phyloP scores from a whole-genome alignment of 1,140 invertebrate species.

The Scaptomyza montana region DNA sequence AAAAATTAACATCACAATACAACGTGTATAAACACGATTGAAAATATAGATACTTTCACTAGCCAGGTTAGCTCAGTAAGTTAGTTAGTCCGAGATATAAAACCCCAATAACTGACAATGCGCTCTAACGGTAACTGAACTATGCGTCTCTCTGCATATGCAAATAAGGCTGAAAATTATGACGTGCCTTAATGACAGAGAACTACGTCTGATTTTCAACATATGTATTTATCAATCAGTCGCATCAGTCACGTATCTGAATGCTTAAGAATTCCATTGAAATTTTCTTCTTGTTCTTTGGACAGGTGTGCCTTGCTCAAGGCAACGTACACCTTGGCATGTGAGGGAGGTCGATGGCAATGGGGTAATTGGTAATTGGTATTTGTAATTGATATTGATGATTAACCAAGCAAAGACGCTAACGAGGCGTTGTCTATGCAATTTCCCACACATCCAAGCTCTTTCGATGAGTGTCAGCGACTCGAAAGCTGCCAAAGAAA shows the following conservation, averaged over 20 bases:
- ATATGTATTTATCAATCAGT: constrained; percentile 54
- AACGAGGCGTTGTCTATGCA: constrained; percentile 4
- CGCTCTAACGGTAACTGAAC: constrained; percentile 44
- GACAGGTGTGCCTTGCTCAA: constrained; percentile 31
- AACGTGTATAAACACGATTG: constrained; percentile 24
- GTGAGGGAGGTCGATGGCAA: constrained; percentile 24
- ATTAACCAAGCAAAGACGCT: constrained; percentile 15
- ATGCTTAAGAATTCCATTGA: constrained; percentile 48
- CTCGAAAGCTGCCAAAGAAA: constrained; percentile 4
- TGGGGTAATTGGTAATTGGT: constrained; percentile 29
- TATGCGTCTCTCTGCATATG: constrained; percentile 15
- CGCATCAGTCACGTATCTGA: constrained; percentile 66
- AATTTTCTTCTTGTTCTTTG: constrained; percentile 16
- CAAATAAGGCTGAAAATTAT: constrained; percentile 50
- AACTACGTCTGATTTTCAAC: background rate
- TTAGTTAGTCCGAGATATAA: background rate
- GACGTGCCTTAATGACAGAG: constrained; percentile 51
- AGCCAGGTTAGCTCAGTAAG: background rate
- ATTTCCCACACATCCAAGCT: constrained; percentile 12
- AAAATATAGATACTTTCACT: constrained; percentile 64
- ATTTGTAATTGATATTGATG: constrained; percentile 9
- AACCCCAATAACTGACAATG: constrained; percentile 46
- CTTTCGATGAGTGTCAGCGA: constrained; percentile 14
- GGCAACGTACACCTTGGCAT: constrained; percentile 24
- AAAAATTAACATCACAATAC: constrained; percentile 69